phyloP scores from a whole-genome alignment of 2,797 vertebrate genomes.

The Odontamblyopus lacepedii region DNA sequence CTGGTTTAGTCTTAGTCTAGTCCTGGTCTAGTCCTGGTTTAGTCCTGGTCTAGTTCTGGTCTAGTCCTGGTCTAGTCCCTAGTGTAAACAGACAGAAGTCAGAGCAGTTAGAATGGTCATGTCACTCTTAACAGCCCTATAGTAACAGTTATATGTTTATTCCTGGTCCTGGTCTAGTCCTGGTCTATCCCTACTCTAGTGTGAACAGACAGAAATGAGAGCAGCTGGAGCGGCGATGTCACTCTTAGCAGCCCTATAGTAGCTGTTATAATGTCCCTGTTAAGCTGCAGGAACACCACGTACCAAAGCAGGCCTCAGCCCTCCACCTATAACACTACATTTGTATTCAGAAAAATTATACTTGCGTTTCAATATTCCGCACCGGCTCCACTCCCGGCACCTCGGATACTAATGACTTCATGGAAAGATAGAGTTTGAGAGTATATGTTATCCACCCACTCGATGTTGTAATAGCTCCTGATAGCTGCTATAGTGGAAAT shows the following conservation, averaged over 20 bases:
- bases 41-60: not conserved
- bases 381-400: slow-evolving; percentile 42
- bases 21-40: too few species aligned
- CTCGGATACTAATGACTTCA: slow-evolving; percentile 51
- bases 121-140: too few species aligned
- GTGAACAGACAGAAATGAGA: too few species aligned
- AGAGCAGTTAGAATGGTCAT: too few species aligned
- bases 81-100: too few species aligned
- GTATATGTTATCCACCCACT: slow-evolving; percentile 54
- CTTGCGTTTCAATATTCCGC: slow-evolving; percentile 46
- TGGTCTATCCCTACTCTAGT: too few species aligned
- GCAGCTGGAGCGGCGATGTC: too few species aligned
- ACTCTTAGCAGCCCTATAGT: slow-evolving; percentile 9
- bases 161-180: too few species aligned
- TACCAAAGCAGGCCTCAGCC: slow-evolving; percentile 34
- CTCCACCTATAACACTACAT: slow-evolving; percentile 49
- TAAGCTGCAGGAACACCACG: slow-evolving; percentile 41
- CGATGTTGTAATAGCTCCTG: slow-evolving; percentile 42
- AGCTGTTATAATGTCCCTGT: slow-evolving; percentile 35
- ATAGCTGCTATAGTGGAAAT: slow-evolving; percentile 54
- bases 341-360: slow-evolving; percentile 54
- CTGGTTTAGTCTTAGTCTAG: too few species aligned
- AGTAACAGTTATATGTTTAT: too few species aligned
- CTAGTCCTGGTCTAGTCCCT: too few species aligned
- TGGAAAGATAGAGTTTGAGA: slow-evolving; percentile 46